Conservation (phyloP, 1,140 invertebrate species). For the Pantala flavescens region DNA sequence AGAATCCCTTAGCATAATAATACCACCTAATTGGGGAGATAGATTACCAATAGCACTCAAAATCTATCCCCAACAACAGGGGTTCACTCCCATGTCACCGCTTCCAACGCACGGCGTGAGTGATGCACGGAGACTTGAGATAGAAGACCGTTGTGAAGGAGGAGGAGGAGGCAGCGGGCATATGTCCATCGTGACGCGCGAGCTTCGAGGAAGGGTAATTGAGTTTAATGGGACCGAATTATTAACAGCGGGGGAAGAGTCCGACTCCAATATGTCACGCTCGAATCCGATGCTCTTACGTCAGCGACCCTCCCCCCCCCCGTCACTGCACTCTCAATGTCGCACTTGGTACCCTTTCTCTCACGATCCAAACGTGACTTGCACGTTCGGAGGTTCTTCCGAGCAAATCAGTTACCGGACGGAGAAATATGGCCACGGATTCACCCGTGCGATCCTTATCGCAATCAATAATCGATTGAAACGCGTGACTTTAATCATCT, state of each 20-base stretch:
- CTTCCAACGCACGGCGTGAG: too few species aligned
- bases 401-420: neutral
- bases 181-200: too few species aligned
- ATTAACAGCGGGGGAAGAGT: neutral
- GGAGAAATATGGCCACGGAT: neutral
- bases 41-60: too few species aligned
- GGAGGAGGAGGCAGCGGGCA: too few species aligned
- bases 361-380: neutral
- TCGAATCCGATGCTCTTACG: neutral
- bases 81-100: too few species aligned
- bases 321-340: neutral
- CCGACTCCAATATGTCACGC: neutral
- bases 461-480: neutral
- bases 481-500: neutral
- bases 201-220: too few species aligned
- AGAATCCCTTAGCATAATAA: too few species aligned
- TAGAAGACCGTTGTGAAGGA: too few species aligned
- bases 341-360: neutral
- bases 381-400: neutral
- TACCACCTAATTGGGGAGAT: too few species aligned
- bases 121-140: too few species aligned
- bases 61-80: too few species aligned
- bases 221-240: too few species aligned
- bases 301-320: neutral
- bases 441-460: neutral